Evolutionary conservation across 1,140 invertebrate genomes (phyloP).

Genomic region (Caenorhabditis remanei): DNA sequence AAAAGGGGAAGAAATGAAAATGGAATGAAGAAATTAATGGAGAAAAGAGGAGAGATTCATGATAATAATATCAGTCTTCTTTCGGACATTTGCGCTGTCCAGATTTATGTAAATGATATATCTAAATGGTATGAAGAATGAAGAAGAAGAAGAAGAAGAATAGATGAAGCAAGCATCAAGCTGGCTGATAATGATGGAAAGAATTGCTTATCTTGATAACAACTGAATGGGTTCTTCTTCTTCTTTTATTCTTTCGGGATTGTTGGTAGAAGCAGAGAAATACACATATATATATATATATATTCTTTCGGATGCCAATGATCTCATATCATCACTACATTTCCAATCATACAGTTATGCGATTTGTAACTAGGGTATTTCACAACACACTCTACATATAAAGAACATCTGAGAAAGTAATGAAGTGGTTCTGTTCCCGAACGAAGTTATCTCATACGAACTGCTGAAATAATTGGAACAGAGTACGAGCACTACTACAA

Average conservation of each 20-base stretch:
- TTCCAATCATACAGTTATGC: background rate
- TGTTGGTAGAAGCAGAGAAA: background rate
- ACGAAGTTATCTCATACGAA: no score
- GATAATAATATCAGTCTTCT: constrained; percentile 44
- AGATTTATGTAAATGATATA: constrained; percentile 51
- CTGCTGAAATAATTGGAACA: no score
- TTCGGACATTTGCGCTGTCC: background rate
- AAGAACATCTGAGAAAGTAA: no score
- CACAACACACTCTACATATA: no score
- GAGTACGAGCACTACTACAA: no score
- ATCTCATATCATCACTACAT: constrained; percentile 1
- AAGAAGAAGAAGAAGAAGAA: background rate
- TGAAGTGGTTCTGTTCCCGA: no score
- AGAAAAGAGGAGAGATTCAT: background rate
- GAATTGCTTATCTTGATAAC: constrained; percentile 39
- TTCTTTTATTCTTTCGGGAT: constrained; percentile 4
- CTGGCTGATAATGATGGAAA: background rate
- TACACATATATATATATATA: no score
- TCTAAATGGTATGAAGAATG: constrained; percentile 38
- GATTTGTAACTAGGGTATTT: background rate
- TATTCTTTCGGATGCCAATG: constrained; percentile 24
- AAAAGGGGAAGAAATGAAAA: background rate
- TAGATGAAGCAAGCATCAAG: background rate
- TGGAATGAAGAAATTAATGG: constrained; percentile 1
- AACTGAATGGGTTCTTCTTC: constrained; percentile 31